Conservation (phyloP, 2,113 vertebrate species). For the Herpailurus yagouaroundi region DNA sequence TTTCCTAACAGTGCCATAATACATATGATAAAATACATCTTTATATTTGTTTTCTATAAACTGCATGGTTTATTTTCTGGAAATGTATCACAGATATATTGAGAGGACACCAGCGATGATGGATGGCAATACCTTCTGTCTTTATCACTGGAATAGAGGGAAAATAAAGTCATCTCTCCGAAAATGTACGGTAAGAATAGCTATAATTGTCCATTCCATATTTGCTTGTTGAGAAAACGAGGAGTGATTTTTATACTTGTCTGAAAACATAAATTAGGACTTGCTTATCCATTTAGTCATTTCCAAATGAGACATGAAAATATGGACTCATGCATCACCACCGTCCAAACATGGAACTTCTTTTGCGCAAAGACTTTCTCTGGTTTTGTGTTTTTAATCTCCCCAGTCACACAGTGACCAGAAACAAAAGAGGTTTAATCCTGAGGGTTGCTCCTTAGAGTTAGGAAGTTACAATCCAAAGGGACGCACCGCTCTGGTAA, state of each 20-base stretch:
- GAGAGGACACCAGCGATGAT: conserved; percentile 60
- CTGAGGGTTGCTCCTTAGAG: not conserved
- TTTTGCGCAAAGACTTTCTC: not conserved
- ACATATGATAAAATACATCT: conserved; percentile 73
- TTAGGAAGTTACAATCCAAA: conserved; percentile 54
- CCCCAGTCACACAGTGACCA: conserved; percentile 15
- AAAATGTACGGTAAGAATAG: conserved; percentile 52
- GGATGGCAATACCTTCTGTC: conserved; percentile 73
- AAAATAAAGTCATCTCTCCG: conserved; percentile 62
- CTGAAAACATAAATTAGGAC: conserved; percentile 70
- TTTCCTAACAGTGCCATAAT: conserved; percentile 71
- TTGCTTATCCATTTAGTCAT: conserved; percentile 40
- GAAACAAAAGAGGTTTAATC: conserved; percentile 28
- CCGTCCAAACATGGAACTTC: not conserved
- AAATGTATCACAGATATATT: conserved; percentile 66
- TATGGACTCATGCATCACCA: not conserved
- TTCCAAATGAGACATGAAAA: conserved; percentile 43
- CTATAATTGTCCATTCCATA: conserved; percentile 77
- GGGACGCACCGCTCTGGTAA: not conserved
- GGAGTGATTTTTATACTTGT: conserved; percentile 65
- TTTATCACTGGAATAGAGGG: conserved; percentile 63
- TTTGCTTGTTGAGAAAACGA: conserved; percentile 68
- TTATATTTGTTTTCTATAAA: conserved; percentile 78
- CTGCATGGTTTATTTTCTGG: conserved; percentile 59
- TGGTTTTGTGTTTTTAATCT: not conserved